Base-by-base conservation (phyloP, 2,888 invertebrate species). In the Yponomeuta malinellus region DNA sequence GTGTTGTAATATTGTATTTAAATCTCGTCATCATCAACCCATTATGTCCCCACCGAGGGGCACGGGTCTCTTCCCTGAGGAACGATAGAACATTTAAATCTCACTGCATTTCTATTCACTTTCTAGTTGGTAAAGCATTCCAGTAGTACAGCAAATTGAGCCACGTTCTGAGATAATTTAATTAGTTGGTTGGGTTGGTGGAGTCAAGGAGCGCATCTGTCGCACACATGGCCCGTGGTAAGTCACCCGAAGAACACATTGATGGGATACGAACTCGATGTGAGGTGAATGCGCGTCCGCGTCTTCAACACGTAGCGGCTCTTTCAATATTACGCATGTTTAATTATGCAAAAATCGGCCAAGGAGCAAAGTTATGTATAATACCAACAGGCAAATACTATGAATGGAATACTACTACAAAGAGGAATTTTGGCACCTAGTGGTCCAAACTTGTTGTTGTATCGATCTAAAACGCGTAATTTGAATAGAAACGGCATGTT, bases 191-290 rank as follows among this genome's bases (percentile, higher is more conserved):
- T 80, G 79, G 78, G 78, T 73, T 75, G 75, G 75, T 78, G 80
- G 79, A 77, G 78, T 79, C 80, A 81, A 81, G 80, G 77, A 81
- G 77, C 84, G 84, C 91, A 92, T 90, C 87, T 92, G 91, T 83
- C 79, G 85, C 76, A 78, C 91, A 92, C 87, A 92, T 92, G 91
- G 88, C 83, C 80, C 78, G 77, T 78, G 79, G 79, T 77, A 75
- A 76, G 77, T 74, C 81, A 77, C 77, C 79, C 78, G 77, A 83
- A 81, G 82, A 86, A 78, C 83, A 77, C 79, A 84, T 85, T 78
- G 83, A 85, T 80, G 83, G 83, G 83, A 86, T 79, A 87, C 77
- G 81, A 81, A 88, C 83, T 79, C 80, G 83, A 89, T 86, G 86
- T 79, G 73, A 74, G 68, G 65, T 67, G 71, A 69, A 68, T 10